phyloP scores from a whole-genome alignment of 2,797 vertebrate genomes.

The Malacoctenus gilli region DNA sequence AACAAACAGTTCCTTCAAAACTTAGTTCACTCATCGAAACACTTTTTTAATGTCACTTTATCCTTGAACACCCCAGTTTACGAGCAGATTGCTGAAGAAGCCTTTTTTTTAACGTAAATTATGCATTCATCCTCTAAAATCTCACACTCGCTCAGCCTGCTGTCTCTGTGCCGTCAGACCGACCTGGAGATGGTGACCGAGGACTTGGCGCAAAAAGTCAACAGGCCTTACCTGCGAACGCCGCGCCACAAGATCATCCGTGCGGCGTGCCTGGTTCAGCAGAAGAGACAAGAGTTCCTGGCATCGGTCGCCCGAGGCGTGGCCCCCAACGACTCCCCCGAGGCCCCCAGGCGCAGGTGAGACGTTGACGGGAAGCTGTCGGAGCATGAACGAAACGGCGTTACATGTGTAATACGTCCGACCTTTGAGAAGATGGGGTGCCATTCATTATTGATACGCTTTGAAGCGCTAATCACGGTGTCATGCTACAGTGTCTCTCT shows the following conservation, averaged over 20 bases:
- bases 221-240: conserved; percentile 96
- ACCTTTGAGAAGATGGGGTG: not conserved
- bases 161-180: conserved; percentile 81
- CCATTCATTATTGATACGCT: not conserved
- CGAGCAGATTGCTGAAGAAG: conserved; percentile 12
- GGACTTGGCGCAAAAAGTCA: conserved; percentile 98
- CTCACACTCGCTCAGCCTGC: not conserved
- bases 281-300: conserved; percentile 97
- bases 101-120: conserved; percentile 9
- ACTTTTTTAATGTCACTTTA: conserved; percentile 20
- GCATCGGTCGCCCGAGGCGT: conserved; percentile 96
- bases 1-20: not conserved
- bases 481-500: not conserved
- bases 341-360: conserved; percentile 94
- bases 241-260: conserved; percentile 98
- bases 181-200: conserved; percentile 99
- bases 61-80: conserved; percentile 15
- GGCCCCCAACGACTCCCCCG: conserved; percentile 96
- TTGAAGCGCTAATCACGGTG: not conserved
- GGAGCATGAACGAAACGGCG: too few species aligned
- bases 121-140: not conserved
- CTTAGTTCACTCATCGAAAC: not conserved
- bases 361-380: too few species aligned
- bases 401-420: not conserved
- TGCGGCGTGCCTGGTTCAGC: conserved; percentile 95